Base-by-base conservation (phyloP, 92 coral and sea anemone species). In the Nematostella vectensis region DNA sequence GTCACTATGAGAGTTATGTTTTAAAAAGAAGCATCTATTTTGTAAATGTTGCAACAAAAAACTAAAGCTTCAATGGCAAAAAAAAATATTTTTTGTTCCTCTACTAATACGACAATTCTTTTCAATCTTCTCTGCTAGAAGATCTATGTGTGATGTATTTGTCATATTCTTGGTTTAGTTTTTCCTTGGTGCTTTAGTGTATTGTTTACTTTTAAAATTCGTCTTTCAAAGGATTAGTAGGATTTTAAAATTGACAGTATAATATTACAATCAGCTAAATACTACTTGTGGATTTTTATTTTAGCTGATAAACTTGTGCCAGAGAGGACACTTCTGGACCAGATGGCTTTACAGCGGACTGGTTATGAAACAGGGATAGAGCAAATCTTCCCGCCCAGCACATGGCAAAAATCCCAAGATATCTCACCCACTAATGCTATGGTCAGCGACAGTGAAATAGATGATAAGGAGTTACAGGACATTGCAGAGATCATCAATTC, bases 251-350 rank as follows among this genome's bases (percentile, higher is more conserved):
- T n/a, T n/a, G n/a, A n/a, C n/a, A n/a, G n/a, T n/a, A n/a, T n/a
- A n/a, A n/a, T n/a, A n/a, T n/a, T n/a, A n/a, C n/a, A n/a, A n/a
- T n/a, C n/a, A n/a, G n/a, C n/a, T n/a, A n/a, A n/a, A n/a, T n/a
- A n/a, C n/a, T n/a, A n/a, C n/a, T n/a, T n/a, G n/a, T n/a, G n/a
- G n/a, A 4, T 22, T 45, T 45, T 19, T 19, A 11, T 19, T 45
- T 10, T 17, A 45, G 87, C 87, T 20, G 87, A 79, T 63, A 72
- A 79, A 23, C 80, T 79, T 12, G 72, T 79, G 18, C 87, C 87
- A 4, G 47, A 67, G 36, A 80, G 71, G 48, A 79, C 87, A 2
- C 54, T 79, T 1, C 27, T 79, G 12, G 87, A 72, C 48, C 54
- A 55, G 19, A n/a, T 79, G 49, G 87, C 80, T 25, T 63, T 79